Conservation (phyloP, 2,888 invertebrate species). For the Acanthosepion pharaonis region DNA sequence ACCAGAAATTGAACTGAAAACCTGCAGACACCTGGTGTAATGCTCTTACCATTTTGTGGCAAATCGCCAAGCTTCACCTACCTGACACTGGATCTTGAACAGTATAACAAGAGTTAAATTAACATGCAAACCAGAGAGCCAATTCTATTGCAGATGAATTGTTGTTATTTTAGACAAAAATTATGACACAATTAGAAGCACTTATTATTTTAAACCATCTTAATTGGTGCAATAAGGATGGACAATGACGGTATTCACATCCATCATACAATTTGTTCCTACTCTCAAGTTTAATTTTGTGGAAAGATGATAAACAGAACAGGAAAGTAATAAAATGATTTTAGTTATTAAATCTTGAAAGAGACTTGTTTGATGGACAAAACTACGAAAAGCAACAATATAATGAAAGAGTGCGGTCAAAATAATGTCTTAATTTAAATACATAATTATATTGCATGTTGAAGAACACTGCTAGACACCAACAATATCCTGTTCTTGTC, state of each 20-base stretch:
- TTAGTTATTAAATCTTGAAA: neutral
- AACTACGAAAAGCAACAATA: neutral
- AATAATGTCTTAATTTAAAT: neutral
- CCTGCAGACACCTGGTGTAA: neutral
- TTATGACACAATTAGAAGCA: neutral
- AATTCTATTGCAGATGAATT: neutral
- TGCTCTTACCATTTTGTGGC: neutral
- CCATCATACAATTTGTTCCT: neutral
- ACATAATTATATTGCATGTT: neutral
- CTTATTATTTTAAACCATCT: neutral
- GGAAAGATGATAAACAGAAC: neutral
- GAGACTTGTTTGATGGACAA: neutral
- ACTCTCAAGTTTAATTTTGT: neutral
- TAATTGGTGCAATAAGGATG: neutral
- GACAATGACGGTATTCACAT: neutral
- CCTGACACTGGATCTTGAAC: neutral
- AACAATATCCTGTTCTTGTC: neutral
- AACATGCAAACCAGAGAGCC: neutral
- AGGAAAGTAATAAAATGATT: neutral
- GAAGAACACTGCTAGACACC: neutral
- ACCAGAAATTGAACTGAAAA: neutral
- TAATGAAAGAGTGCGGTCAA: neutral
- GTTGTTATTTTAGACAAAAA: neutral
- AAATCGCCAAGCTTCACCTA: neutral
- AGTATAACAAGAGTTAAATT: neutral